Evolutionary conservation across 2,888 invertebrate genomes (phyloP), one percentile per base, ranked within the genome.

Genomic region (Pollenia labialis): DNA sequence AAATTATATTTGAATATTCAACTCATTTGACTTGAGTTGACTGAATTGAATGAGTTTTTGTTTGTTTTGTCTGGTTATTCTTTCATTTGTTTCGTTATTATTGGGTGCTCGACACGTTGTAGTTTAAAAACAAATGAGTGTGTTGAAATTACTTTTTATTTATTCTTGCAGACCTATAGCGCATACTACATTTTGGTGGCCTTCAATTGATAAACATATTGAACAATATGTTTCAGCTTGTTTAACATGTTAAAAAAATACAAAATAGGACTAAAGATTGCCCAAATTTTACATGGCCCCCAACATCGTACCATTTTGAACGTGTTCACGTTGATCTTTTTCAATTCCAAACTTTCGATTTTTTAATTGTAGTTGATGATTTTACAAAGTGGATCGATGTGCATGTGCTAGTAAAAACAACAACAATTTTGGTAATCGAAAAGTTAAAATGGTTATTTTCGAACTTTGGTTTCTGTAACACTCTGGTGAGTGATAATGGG

Each of bases 241-340:
- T 52, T 52, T 64, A 48, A n/a, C n/a, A n/a, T n/a, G n/a, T n/a
- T n/a, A n/a, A n/a, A n/a, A 66, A 56, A 56, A 54, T 42, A 10
- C 23, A 46, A 68, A 77, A 68, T 44, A 77, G 32, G 18, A 76
- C 75, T n/a, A 64, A 76, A 64, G 75, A 64, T 64, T 66, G 75
- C 14, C 62, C 75, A 52, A 76, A 76, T 76, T 76, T 62, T 18
- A 75, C 52, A 7, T 75, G 75, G 62, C 64, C 60, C 12, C 40
- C 71, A 12, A 72, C 46, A 12, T 72, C 23, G 11, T 72, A 23
- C 46, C 52, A 16, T 9, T 72, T 58, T 46, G 58, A 72, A 72
- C 50, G 60, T 14, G 40, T 75, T 50, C 76, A 76, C 44, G 76
- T 44, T 4, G 54, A 64, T 54, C 52, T 76, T 14, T 76, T 76